These are phyloP conservation scores for Aphelinus certus DNA, from an alignment of 1,140 invertebrate genomes.

Conservation along the genomic window DNA sequence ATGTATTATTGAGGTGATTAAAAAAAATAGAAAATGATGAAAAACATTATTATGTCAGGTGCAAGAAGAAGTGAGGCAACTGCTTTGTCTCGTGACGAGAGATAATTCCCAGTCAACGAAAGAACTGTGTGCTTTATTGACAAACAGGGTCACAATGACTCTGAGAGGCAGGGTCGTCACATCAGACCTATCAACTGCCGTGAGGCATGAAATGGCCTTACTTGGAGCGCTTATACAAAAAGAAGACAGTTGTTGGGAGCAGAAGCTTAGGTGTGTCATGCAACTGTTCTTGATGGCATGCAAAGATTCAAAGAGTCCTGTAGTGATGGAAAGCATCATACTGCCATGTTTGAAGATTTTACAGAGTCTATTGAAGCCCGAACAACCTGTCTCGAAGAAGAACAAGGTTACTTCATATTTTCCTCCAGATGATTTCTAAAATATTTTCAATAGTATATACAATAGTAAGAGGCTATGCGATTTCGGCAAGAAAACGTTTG, in stretches of 20 bases:
- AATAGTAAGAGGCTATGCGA: no score
- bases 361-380: conserved; percentile 80
- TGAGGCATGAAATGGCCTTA: conserved; percentile 88
- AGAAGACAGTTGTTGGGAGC: conserved; percentile 95
- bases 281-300: conserved; percentile 82
- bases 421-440: no score
- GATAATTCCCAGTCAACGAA: conserved; percentile 90
- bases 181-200: conserved; percentile 79
- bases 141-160: conserved; percentile 82
- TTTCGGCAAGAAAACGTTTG: no score
- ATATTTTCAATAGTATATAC: no score
- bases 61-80: conserved; percentile 85
- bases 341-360: conserved; percentile 87
- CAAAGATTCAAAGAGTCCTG: conserved; percentile 75
- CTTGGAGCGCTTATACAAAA: conserved; percentile 88
- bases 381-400: conserved; percentile 68
- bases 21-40: no score
- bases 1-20: no score
- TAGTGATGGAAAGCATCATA: conserved; percentile 80
- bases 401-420: conserved; percentile 59
- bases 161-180: conserved; percentile 75
- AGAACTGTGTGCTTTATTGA: conserved; percentile 83
- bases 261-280: conserved; percentile 89
- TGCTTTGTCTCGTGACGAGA: conserved; percentile 89
- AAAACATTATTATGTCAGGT: conserved; percentile 62